A percentile compares a stretch with the other conserved stretches of the same genome.
Evolutionary conservation across 2,888 invertebrate species (phyloP).

Genomic region (Vanessa cardui): DNA sequence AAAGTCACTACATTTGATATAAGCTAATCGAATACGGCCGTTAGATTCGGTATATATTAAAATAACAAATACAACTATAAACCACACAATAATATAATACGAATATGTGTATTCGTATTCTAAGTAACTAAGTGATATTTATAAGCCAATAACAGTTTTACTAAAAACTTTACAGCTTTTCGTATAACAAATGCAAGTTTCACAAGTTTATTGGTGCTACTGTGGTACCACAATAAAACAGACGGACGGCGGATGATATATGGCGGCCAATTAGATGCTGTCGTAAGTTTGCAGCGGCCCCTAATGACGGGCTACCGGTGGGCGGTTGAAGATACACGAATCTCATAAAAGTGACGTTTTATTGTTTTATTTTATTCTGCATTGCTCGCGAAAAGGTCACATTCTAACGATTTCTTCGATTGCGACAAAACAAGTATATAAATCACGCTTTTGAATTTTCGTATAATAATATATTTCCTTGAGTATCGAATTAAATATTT

Average conservation of each 20-base stretch:
- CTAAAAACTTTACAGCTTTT: conserved; percentile 49
- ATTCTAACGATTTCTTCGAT: too few species aligned
- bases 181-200: conserved; percentile 63
- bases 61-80: neutral
- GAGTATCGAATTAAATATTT: too few species aligned
- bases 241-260: conserved; percentile 70
- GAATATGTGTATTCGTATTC: neutral
- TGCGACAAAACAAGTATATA: too few species aligned
- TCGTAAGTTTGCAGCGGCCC: conserved; percentile 68
- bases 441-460: too few species aligned
- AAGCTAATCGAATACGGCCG: too few species aligned
- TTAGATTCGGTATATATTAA: too few species aligned
- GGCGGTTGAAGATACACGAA: conserved; percentile 39
- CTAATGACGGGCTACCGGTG: conserved; percentile 77
- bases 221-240: conserved; percentile 67
- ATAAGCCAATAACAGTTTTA: conserved; percentile 29
- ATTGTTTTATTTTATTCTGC: neutral
- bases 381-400: neutral
- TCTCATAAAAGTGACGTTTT: conserved; percentile 33
- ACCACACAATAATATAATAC: neutral
- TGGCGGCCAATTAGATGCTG: conserved; percentile 71
- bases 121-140: conserved; percentile 18
- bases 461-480: too few species aligned
- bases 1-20: too few species aligned
- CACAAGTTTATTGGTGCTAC: conserved; percentile 75